Conservation (phyloP, 2,113 vertebrate genomes). For the Campylomormyrus tamandua region DNA sequence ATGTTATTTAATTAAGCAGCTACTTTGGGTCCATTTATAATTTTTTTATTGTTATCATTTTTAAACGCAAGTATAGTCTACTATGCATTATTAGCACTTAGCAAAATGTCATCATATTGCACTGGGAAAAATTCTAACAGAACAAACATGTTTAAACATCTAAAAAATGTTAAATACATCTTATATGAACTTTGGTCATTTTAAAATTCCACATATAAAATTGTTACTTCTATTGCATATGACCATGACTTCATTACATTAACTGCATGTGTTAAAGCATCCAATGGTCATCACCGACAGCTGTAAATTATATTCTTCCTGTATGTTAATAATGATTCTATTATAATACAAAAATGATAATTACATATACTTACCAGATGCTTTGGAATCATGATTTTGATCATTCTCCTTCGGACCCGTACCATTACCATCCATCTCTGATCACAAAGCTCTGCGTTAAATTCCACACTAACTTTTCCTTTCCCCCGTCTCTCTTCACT, state of each 20-base stretch:
- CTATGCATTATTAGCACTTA: neutral
- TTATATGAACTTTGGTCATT: neutral
- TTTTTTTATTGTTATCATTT: neutral
- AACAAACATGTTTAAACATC: neutral
- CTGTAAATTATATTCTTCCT: neutral
- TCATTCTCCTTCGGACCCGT: conserved; percentile 50
- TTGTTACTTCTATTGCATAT: neutral
- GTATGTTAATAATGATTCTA: neutral
- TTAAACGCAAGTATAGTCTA: neutral
- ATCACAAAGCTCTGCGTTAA: neutral
- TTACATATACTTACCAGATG: conserved; percentile 49
- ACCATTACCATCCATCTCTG: conserved; percentile 53
- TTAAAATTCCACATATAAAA: neutral
- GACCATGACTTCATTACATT: neutral
- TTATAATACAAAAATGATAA: neutral
- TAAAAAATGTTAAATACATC: neutral
- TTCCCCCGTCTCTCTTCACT: neutral
- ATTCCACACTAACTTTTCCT: neutral
- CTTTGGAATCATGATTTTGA: conserved; percentile 35
- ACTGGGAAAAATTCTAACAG: neutral
- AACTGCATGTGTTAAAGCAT: neutral
- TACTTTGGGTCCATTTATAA: neutral
- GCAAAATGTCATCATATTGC: neutral
- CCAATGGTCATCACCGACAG: neutral
- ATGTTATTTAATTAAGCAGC: neutral